phyloP scores from a whole-genome alignment of 2,797 vertebrate species.

The Hemitrygon akajei region DNA sequence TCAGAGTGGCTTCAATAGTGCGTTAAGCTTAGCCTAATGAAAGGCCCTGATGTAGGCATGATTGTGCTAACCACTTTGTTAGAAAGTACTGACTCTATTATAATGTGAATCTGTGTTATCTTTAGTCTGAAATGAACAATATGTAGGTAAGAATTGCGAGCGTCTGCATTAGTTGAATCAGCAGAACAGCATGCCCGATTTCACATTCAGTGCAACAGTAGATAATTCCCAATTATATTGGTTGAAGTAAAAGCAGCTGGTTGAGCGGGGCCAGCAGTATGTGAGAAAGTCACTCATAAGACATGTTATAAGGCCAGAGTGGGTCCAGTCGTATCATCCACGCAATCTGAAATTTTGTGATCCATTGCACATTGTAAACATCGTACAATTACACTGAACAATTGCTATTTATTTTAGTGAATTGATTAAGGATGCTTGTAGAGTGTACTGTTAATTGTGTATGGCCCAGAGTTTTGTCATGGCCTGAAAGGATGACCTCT shows the following conservation, averaged over 20 bases:
- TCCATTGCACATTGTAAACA: not conserved
- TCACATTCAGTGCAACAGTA: slow-evolving; percentile 7
- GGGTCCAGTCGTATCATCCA: not conserved
- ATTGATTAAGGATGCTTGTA: not conserved
- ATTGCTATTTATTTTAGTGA: not conserved
- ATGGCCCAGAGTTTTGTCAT: not conserved
- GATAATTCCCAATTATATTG: slow-evolving; percentile 37
- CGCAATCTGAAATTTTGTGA: no score
- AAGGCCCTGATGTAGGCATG: slow-evolving; percentile 49
- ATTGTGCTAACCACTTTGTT: slow-evolving; percentile 45
- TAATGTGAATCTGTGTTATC: slow-evolving; percentile 45
- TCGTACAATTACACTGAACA: not conserved
- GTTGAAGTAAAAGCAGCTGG: slow-evolving; percentile 44
- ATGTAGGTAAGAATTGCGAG: slow-evolving; percentile 46
- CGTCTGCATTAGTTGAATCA: slow-evolving; percentile 42
- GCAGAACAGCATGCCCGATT: not conserved
- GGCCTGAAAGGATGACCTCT: not conserved
- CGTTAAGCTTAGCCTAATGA: slow-evolving; percentile 43
- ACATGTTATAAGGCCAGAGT: not conserved
- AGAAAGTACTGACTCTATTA: slow-evolving; percentile 40
- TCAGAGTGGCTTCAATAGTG: slow-evolving; percentile 46
- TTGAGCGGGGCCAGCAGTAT: slow-evolving; percentile 22
- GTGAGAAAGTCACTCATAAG: not conserved
- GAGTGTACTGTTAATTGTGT: not conserved
- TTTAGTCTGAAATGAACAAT: slow-evolving; percentile 47